These are phyloP conservation scores for Lucilia sericata DNA, from an alignment of 1,140 invertebrate species.

Conservation along the genomic window DNA sequence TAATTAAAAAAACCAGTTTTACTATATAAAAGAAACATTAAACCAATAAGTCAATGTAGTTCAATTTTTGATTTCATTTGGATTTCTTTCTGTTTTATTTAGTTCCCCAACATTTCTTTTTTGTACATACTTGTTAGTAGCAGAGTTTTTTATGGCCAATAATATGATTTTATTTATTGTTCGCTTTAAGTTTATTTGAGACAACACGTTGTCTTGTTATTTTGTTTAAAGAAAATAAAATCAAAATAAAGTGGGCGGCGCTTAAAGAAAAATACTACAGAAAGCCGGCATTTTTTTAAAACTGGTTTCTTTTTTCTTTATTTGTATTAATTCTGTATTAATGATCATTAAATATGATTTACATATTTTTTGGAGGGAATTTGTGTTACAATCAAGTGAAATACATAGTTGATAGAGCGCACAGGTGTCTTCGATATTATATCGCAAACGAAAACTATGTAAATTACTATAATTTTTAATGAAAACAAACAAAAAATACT, in stretches of 20 bases:
- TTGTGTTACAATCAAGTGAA: too few relatives aligned
- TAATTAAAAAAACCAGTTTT: too few relatives aligned
- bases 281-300: conserved; percentile 3
- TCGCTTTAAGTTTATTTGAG: too few relatives aligned
- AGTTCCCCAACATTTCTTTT: background rate
- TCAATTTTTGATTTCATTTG: background rate
- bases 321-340: background rate
- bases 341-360: too few relatives aligned
- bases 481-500: too few relatives aligned
- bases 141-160: background rate
- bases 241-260: conserved; percentile 30
- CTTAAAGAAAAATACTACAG: background rate
- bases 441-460: too few relatives aligned
- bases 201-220: background rate
- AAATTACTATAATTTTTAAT: too few relatives aligned
- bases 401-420: too few relatives aligned
- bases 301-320: conserved; percentile 10
- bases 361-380: too few relatives aligned
- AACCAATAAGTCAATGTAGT: background rate
- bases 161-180: conserved; percentile 1
- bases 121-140: background rate
- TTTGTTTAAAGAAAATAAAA: background rate
- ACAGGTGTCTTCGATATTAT: too few relatives aligned
- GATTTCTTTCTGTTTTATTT: too few relatives aligned
- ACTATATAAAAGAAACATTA: too few relatives aligned